These are phyloP conservation scores for Maniola hyperantus DNA, from an alignment of 2,888 invertebrate species.

Conservation along the genomic window DNA sequence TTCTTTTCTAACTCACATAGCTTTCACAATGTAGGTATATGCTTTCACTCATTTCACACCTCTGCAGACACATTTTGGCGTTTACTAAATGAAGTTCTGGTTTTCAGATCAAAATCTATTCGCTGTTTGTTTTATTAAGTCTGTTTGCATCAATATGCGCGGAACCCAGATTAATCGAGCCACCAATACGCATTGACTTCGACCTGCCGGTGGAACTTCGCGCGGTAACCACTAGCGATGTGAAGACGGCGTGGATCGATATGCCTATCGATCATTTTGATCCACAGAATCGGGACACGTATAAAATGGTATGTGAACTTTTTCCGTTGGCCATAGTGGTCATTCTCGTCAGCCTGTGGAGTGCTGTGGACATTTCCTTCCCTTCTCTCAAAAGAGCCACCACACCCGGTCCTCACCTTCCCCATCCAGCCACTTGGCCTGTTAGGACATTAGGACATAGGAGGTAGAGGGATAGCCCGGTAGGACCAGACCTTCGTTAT, in stretches of 20 bases:
- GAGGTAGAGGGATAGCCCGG: no score
- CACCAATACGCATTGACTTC: conserved; percentile 65
- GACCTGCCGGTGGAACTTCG: conserved; percentile 64
- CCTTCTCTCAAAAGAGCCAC: no score
- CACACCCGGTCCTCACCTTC: no score
- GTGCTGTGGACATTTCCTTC: no score
- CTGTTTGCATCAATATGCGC: conserved; percentile 49
- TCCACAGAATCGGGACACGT: conserved; percentile 75
- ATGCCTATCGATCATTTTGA: conserved; percentile 84
- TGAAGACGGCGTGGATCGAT: conserved; percentile 69
- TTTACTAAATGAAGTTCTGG: not conserved
- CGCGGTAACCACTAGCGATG: conserved; percentile 47
- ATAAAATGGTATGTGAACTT: conserved; percentile 74
- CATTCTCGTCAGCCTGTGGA: no score
- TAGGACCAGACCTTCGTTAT: no score
- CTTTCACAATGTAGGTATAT: no score
- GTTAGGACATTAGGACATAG: no score
- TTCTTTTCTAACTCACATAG: no score
- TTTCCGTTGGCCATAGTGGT: not conserved
- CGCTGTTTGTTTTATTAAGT: conserved; percentile 40
- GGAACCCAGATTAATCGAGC: conserved; percentile 51
- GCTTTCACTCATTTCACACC: no score
- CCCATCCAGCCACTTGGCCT: no score
- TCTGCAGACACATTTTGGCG: not conserved
- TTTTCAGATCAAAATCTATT: conserved; percentile 50